Conservation (phyloP, 2,888 invertebrate genomes). For the Balanococcus diminutus region DNA sequence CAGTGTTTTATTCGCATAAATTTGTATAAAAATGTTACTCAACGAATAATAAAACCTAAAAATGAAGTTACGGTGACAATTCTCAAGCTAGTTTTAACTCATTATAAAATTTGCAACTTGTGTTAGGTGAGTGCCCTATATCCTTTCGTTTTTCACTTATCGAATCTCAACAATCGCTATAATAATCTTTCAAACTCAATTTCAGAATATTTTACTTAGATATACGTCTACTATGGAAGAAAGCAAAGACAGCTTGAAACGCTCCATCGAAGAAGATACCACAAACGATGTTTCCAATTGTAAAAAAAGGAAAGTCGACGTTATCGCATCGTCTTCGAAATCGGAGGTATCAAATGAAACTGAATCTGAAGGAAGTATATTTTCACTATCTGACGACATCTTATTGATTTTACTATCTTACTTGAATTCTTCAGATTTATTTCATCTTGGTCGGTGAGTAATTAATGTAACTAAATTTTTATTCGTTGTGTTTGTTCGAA, state of each 20-base stretch:
- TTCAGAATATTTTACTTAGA: neutral
- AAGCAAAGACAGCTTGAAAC: neutral
- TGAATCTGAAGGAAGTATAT: neutral
- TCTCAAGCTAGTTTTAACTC: neutral
- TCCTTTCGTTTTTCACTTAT: neutral
- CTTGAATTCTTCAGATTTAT: conserved; percentile 29
- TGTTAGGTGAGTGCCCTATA: neutral
- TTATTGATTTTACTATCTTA: conserved; percentile 24
- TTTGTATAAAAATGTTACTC: no score
- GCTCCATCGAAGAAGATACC: neutral
- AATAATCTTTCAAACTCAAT: neutral
- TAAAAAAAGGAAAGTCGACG: neutral
- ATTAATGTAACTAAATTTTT: neutral
- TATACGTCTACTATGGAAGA: neutral
- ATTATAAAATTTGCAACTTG: neutral
- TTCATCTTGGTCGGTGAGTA: conserved; percentile 30
- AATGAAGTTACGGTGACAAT: neutral
- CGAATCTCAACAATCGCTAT: no score
- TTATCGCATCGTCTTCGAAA: neutral
- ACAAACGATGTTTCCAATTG: neutral
- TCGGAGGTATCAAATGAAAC: neutral
- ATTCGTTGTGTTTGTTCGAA: neutral
- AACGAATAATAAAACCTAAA: neutral
- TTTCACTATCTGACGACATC: conserved; percentile 6
- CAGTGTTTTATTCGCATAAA: no score